Percentiles rank a stretch among this genome's conserved stretches.
phyloP scores from a whole-genome alignment of 30 jellyfish, hydroid and myxozoan genomes.

The Haliclystus octoradiatus region DNA sequence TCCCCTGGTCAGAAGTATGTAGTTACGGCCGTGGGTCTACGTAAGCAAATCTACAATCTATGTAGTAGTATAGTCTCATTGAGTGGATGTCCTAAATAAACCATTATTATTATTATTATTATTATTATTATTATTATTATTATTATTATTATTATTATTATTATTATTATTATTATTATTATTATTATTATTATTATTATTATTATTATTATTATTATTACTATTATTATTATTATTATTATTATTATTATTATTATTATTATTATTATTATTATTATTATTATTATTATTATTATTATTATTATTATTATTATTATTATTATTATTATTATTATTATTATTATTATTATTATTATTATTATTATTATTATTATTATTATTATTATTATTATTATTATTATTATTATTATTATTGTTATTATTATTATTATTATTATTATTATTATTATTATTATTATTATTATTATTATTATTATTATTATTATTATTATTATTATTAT shows the following conservation, averaged over 20 bases:
- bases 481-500: not conserved
- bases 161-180: not conserved
- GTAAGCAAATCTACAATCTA: too few relatives aligned
- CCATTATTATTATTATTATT: too few relatives aligned
- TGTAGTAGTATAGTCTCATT: too few relatives aligned
- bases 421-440: not conserved
- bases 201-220: not conserved
- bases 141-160: not conserved
- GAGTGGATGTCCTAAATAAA: too few relatives aligned
- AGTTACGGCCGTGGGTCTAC: too few relatives aligned
- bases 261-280: not conserved
- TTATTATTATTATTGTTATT: not conserved
- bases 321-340: not conserved
- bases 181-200: not conserved
- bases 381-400: not conserved
- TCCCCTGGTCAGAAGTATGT: too few relatives aligned
- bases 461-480: not conserved
- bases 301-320: not conserved
- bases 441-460: not conserved
- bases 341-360: not conserved
- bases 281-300: not conserved
- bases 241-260: not conserved
- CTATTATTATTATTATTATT: not conserved
- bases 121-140: not conserved
- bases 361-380: not conserved